Base-by-base conservation (phyloP, 2,113 vertebrate genomes). In the Thunnus maccoyii region DNA sequence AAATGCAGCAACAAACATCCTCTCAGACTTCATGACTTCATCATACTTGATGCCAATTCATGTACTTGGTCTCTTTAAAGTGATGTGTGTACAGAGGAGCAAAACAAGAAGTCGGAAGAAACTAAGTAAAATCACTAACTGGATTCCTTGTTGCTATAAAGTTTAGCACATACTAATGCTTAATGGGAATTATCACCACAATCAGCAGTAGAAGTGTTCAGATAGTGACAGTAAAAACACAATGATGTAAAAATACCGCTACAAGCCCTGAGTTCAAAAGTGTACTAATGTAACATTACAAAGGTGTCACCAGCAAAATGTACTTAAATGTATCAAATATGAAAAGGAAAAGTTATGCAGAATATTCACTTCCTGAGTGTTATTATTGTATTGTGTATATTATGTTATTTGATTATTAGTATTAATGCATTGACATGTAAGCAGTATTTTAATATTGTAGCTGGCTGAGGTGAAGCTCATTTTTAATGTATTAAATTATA, bases 1-100 rank as follows among this genome's bases (percentile, higher is more conserved):
- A 88, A 89, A 89, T 65, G 73, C 80, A 76, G 54, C 41, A 5
- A 80, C 69, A 88, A 92, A 88, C 83, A 78, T 68, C 18, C 83
- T 83, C 85, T 25, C 0, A 11, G 76, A 78, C 70, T 82, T 84
- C 61, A 74, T 60, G 72, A 83, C 80, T 75, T 80, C 41, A 78
- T 46, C 60, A 73, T 69, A 20, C 48, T 80, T 44, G 72, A 63
- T 80, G 65, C 66, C 57, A 58, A 20, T 65, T 56, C 60, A 77
- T 44, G 56, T 36, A 65, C 83, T 54, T 50, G 60, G 72, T 55
- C 55, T 76, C 47, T 58, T 67, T 64, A 70, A 88, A 88, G 69
- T 77, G 67, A 67, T 30, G 41, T 78, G 55, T 68, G 25, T 64
- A 25, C 44, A 41, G 25, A 84, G 32, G 48, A 80, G 56, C 68